phyloP scores from a whole-genome alignment of 2,888 invertebrate species.

The Cephus spinipes region DNA sequence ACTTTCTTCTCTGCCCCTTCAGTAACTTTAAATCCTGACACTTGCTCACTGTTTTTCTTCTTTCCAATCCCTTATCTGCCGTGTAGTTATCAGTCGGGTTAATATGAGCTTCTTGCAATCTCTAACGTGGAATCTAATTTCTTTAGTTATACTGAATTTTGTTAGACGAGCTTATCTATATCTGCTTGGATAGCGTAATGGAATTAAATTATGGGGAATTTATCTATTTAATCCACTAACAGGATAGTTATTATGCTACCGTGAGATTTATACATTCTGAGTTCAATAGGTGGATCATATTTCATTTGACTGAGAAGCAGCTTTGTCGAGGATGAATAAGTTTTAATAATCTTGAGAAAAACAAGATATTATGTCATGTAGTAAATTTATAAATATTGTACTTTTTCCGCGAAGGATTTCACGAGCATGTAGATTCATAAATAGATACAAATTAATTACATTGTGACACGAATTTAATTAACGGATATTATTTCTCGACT shows the following conservation, averaged over 20 bases:
- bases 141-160: not conserved
- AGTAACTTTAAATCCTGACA: constrained; percentile 13
- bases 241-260: not conserved
- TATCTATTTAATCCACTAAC: not conserved
- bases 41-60: constrained; percentile 25
- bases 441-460: not conserved
- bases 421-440: not conserved
- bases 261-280: not conserved
- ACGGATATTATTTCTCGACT: not conserved
- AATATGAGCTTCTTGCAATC: not conserved
- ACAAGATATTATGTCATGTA: not conserved
- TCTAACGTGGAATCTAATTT: not conserved
- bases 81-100: not conserved
- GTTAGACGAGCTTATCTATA: not conserved
- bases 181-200: not conserved
- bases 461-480: not conserved
- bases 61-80: constrained; percentile 8
- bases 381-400: no score
- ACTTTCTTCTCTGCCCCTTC: constrained; percentile 10
- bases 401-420: not conserved
- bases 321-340: not conserved
- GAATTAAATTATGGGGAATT: not conserved
- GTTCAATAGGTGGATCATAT: not conserved
- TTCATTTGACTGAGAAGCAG: not conserved
- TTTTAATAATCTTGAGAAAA: not conserved